Evolutionary conservation across 2,888 invertebrate species (phyloP).

Genomic region (Synanthedon tipuliformis): DNA sequence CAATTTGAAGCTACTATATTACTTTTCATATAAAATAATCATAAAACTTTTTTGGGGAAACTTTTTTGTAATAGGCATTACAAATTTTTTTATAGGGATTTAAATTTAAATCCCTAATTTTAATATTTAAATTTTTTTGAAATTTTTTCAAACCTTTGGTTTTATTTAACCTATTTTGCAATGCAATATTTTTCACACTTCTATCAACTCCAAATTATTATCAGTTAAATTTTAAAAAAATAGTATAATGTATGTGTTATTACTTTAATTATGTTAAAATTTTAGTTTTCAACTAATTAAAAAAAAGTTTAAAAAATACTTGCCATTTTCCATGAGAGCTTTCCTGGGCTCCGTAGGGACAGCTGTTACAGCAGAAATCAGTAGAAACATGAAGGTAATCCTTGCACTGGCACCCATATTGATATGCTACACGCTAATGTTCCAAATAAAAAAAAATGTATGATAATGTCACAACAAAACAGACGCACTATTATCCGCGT

Average conservation of each 20-base stretch:
- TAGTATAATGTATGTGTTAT: not conserved
- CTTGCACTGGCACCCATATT: conserved; percentile 63
- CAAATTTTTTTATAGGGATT: too few relatives aligned
- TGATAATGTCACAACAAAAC: conserved; percentile 5
- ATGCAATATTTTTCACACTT: too few relatives aligned
- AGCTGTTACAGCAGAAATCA: conserved; percentile 46
- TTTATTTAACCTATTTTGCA: too few relatives aligned
- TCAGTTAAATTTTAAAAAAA: not conserved
- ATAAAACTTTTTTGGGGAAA: too few relatives aligned
- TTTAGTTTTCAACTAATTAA: not conserved
- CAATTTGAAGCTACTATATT: too few relatives aligned
- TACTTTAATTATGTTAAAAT: not conserved
- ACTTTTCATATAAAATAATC: too few relatives aligned
- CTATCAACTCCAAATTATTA: not conserved
- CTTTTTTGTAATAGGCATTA: too few relatives aligned
- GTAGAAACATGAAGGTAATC: conserved; percentile 42
- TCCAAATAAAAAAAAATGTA: not conserved
- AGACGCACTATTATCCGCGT: conserved; percentile 64
- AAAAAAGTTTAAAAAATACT: conserved; percentile 10
- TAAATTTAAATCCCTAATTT: too few relatives aligned
- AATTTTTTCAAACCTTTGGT: too few relatives aligned
- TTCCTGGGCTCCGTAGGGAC: conserved; percentile 39
- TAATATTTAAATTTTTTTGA: too few relatives aligned
- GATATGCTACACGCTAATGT: conserved; percentile 18
- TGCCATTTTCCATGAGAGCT: conserved; percentile 37